These are phyloP conservation scores for Magallana gigas DNA, from an alignment of 1,140 invertebrate species.

Conservation along the genomic window DNA sequence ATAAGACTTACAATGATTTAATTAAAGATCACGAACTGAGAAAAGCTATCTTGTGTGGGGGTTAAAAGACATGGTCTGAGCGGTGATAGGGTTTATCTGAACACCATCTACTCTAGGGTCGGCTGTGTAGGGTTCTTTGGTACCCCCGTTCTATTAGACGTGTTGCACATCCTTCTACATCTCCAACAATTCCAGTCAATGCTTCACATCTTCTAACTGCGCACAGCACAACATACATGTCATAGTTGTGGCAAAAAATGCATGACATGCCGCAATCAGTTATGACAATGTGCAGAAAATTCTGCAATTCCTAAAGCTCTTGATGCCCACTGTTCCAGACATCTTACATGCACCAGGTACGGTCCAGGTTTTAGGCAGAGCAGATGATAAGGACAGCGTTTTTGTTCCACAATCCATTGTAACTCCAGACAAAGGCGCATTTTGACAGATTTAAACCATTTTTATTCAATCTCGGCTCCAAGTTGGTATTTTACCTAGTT, in stretches of 20 bases:
- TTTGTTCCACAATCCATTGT: neutral
- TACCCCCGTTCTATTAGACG: neutral
- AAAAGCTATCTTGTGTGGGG: neutral
- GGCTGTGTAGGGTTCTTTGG: neutral
- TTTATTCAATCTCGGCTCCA: too few relatives aligned
- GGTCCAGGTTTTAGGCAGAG: neutral
- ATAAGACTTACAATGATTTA: neutral
- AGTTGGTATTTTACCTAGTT: too few relatives aligned
- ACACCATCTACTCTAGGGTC: neutral
- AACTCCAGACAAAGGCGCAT: neutral
- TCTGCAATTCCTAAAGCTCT: neutral
- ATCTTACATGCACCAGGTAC: neutral
- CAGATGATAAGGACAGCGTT: neutral
- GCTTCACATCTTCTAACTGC: neutral
- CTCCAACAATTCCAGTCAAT: neutral
- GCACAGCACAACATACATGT: neutral
- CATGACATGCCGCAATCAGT: constrained; percentile 11
- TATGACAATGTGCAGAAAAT: constrained; percentile 12
- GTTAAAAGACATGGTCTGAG: neutral
- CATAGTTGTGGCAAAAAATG: constrained; percentile 21
- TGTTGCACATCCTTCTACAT: neutral
- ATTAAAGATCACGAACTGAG: neutral
- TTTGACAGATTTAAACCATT: too few relatives aligned
- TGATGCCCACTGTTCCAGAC: neutral
- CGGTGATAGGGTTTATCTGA: neutral